Base-by-base conservation (phyloP, 2,113 vertebrate genomes). In the Oceanites oceanicus region DNA sequence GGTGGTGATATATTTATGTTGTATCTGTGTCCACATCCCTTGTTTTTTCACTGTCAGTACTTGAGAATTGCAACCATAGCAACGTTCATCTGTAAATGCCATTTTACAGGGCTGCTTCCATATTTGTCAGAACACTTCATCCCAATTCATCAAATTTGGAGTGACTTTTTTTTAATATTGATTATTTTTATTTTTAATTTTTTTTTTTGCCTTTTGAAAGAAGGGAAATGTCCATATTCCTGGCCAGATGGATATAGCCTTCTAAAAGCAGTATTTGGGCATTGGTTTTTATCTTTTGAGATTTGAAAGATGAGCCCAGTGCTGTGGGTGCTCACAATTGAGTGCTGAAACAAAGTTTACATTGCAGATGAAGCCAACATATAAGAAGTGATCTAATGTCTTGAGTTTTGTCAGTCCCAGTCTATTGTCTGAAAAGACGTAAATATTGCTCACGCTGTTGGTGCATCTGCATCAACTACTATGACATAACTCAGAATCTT, bases 1-100 rank as follows among this genome's bases (percentile, higher is more conserved):
- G 55, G 42, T 5, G 36, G 77, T 87, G 94, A 91, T 91, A 34
- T 94, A 91, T 96, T 94, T 95, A 47, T 89, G 92, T 91, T 92
- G 73, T 88, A 75, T 89, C 94, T 94, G 62, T 85, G 91, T 89
- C 86, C 36, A 7, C 84, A 62, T 85, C 70, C 74, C 84, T 96
- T 95, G 72, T 94, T 88, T 89, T 96, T 94, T 91, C 86, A 74
- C 71, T 88, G 86, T 94, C 92, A 85, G 92, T 95, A 73, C 86
- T 95, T 97, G 91, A 91, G 91, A 95, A 92, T 12, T 96, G 95
- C 92, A 97, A 91, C 94, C 96, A 97, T 97, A 95, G 95, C 96
- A 97, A 96, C 91, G 2, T 95, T 95, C 80, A 58, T 92, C 94
- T 78, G 62, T 73, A 84, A 92, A 94, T 97, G 89, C 92, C 86